A percentile compares a stretch with the other conserved stretches of the same genome.
These are phyloP conservation scores for Limanda limanda DNA, from an alignment of 2,113 vertebrate genomes.

Conservation along the genomic window DNA sequence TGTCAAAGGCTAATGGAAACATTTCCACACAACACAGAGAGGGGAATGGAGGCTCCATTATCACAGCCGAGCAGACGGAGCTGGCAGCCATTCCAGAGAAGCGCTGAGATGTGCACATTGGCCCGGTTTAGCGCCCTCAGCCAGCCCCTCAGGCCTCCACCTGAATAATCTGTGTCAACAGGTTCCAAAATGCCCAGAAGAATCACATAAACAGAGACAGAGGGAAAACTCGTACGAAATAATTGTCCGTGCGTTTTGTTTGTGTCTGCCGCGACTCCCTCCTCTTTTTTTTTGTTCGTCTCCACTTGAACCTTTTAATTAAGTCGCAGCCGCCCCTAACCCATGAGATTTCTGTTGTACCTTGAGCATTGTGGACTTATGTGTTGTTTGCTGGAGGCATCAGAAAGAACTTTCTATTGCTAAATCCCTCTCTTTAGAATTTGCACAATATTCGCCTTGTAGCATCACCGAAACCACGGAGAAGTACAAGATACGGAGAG, in stretches of 20 bases:
- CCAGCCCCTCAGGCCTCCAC: constrained; percentile 80
- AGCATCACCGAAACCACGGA: not conserved
- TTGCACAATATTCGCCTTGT: not conserved
- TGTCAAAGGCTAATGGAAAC: constrained; percentile 87
- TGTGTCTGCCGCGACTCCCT: constrained; percentile 10
- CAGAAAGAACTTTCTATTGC: constrained; percentile 13
- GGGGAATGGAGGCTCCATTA: constrained; percentile 82
- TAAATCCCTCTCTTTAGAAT: constrained; percentile 14
- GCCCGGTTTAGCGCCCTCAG: constrained; percentile 79
- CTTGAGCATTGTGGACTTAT: constrained; percentile 35
- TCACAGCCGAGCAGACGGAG: constrained; percentile 84
- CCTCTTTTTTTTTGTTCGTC: constrained; percentile 25
- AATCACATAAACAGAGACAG: constrained; percentile 73
- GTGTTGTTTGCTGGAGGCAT: constrained; percentile 28
- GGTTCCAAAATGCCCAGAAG: constrained; percentile 82
- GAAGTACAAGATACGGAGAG: not conserved
- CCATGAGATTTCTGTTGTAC: constrained; percentile 25
- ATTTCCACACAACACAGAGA: constrained; percentile 83
- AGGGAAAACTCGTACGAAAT: constrained; percentile 75
- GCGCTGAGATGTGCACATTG: constrained; percentile 80
- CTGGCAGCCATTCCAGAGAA: constrained; percentile 82
- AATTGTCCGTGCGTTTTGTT: constrained; percentile 69
- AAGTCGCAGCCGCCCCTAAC: constrained; percentile 42
- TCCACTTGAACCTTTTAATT: constrained; percentile 77
- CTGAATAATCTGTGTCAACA: constrained; percentile 87